Evolutionary conservation across 2,113 vertebrate genomes (phyloP), one percentile per base, ranked within the genome.

Genomic region (Hypanus sabinus): DNA sequence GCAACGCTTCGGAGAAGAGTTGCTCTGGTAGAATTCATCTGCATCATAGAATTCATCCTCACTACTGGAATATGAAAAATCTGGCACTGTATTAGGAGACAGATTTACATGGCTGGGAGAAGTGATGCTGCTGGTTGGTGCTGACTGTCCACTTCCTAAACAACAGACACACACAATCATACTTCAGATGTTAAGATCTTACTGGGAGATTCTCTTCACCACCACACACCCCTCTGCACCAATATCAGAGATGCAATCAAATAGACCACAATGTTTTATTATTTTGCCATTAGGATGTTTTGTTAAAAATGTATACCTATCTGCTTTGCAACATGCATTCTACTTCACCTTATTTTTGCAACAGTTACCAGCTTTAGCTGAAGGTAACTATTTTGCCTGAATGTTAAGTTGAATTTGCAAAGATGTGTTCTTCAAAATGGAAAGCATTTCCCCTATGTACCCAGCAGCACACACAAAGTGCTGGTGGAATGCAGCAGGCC

Each of bases 41-140:
- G 99, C 99, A 65, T 99, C 99, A 60, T 99, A 99, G 96, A 99
- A 99, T 95, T 99, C 99, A 94, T 99, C 99, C 96, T 99, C 99
- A 87, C 99, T 99, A 97, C 98, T 99, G 3, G 99, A 99, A 94
- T 99, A 99, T 85, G 99, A 99, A 96, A 99, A 99, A 95, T 99
- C 98, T 46, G 99, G 99, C 95, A 99, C 98, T 2, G 98, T 98
- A 94, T 98, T 99, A 94, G 98, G 98, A 94, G 98, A 98, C 94
- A 99, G 96, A 95, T 98, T 98, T 95, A 99, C 98, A 96, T 98
- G 98, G 96, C 98, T 97, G 20, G 99, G 98, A 94, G 98, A 98
- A 93, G 98, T 97, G 0, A 98, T 96, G 94, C 98, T 98, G 95
- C 98, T 99, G 96, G 98, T 99, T 71, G 98, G 98, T 95, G 97